Conservation (phyloP, 2,113 vertebrate genomes). For the Myotis yumanensis region DNA sequence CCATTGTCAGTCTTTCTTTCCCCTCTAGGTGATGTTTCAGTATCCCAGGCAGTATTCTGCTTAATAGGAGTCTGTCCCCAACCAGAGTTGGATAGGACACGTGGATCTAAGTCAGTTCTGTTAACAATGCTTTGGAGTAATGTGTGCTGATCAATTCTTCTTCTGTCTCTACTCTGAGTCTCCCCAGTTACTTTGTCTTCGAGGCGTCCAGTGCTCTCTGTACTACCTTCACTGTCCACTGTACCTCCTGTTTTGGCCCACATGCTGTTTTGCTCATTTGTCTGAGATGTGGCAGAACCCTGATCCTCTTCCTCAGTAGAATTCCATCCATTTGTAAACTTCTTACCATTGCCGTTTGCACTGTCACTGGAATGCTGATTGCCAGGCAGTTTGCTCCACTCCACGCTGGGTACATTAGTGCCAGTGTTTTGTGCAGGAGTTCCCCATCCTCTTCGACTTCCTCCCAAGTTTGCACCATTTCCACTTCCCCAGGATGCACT, state of each 20-base stretch:
- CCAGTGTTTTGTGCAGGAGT: slow-evolving; percentile 87
- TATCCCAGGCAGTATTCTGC: slow-evolving; percentile 98
- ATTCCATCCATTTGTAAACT: slow-evolving; percentile 95
- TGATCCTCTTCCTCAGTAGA: slow-evolving; percentile 93
- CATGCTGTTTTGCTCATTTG: slow-evolving; percentile 82
- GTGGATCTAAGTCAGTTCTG: slow-evolving; percentile 92
- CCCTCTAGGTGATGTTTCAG: slow-evolving; percentile 85
- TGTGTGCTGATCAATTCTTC: slow-evolving; percentile 86
- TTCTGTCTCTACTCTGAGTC: slow-evolving; percentile 84
- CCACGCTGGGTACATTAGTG: slow-evolving; percentile 87
- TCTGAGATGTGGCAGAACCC: slow-evolving; percentile 78
- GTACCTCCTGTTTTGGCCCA: slow-evolving; percentile 88
- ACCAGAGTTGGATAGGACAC: slow-evolving; percentile 97
- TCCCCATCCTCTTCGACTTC: slow-evolving; percentile 91
- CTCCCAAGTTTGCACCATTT: slow-evolving; percentile 83
- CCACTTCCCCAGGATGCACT: slow-evolving; percentile 87
- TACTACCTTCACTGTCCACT: slow-evolving; percentile 90
- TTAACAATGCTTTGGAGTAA: slow-evolving; percentile 85
- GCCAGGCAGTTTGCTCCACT: slow-evolving; percentile 91
- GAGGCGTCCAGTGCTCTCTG: slow-evolving; percentile 89
- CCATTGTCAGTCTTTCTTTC: slow-evolving; percentile 91
- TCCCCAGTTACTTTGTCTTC: slow-evolving; percentile 86
- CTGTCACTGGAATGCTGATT: slow-evolving; percentile 90
- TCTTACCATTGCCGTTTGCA: slow-evolving; percentile 84
- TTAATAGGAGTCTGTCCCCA: slow-evolving; percentile 98